Base-by-base conservation (phyloP, 2,113 vertebrate species). In the Haemorhous mexicanus region DNA sequence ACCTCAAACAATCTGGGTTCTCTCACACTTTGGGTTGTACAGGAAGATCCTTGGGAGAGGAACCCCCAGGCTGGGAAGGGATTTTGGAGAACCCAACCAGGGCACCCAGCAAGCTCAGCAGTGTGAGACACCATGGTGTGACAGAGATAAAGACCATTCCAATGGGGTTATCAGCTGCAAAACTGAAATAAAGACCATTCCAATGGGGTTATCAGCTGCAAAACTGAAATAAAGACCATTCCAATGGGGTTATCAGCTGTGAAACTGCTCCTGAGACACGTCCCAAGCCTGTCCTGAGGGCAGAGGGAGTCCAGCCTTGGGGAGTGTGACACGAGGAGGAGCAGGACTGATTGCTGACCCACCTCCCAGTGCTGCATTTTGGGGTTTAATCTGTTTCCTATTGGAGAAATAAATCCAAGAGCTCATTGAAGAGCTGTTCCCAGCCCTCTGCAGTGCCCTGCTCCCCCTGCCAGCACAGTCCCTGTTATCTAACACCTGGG, bases 51-150 rank as follows among this genome's bases (percentile, higher is more conserved):
- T 23, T 23, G 67, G 69, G 64, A 79, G 62, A 32, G 10, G 76
- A 94, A 46, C 9, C 61, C 41, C 73, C 46, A 26, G 23, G 53
- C 32, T 78, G 61, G 1, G 11, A 35, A 84, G 61, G 87, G 66
- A 53, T 24, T 8, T 28, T 3, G 4, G 61, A n/a, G 75, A 17
- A 17, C 81, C 59, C 9, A 3, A 0, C 50, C 4, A 0, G 6
- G 78, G 26, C 67, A 80, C 8, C 46, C 82, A 35, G 37, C 44
- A 6, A 2, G 41, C 43, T 35, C 21, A 6, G 39, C 67, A 17
- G 20, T 0, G 1, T 3, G 10, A 44, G 49, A 30, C 43, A 0
- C 5, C 2, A 11, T 3, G 55, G 5, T 0, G 2, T 0, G 7
- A 53, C 75, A 37, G 62, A 4, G 0, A 32, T 1, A 26, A 55